These are phyloP conservation scores for Okamejei kenojei DNA, from an alignment of 2,797 vertebrate genomes.

Conservation along the genomic window DNA sequence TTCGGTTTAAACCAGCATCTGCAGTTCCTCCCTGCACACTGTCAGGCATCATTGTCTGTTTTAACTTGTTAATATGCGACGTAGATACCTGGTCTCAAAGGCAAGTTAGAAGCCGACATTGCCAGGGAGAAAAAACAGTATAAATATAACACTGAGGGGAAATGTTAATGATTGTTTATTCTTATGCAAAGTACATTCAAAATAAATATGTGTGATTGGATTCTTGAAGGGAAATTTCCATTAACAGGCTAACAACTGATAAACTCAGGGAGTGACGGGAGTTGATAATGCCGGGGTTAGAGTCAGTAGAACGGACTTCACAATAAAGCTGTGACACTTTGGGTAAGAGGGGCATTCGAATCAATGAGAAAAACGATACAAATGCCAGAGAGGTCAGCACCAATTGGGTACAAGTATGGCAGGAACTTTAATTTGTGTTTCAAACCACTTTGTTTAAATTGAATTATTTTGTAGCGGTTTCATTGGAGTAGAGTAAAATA, in stretches of 20 bases:
- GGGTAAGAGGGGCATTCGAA: neutral
- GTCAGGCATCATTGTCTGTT: neutral
- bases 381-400: neutral
- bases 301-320: neutral
- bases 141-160: neutral
- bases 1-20: too few species aligned
- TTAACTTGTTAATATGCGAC: neutral
- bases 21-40: too few species aligned
- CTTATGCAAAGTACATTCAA: neutral
- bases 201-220: neutral
- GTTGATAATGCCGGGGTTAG: neutral
- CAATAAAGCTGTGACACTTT: neutral
- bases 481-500: neutral
- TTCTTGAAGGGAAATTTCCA: too few species aligned
- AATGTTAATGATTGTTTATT: neutral
- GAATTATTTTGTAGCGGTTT: conserved; percentile 10
- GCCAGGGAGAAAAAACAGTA: neutral
- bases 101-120: neutral
- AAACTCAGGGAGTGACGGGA: neutral
- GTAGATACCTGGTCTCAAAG: neutral
- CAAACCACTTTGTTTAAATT: neutral
- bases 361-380: neutral
- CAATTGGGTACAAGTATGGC: neutral
- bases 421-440: neutral
- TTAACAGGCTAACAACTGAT: neutral